These are phyloP conservation scores for Oceanodroma tethys DNA, from an alignment of 2,113 vertebrate species.

Conservation along the genomic window DNA sequence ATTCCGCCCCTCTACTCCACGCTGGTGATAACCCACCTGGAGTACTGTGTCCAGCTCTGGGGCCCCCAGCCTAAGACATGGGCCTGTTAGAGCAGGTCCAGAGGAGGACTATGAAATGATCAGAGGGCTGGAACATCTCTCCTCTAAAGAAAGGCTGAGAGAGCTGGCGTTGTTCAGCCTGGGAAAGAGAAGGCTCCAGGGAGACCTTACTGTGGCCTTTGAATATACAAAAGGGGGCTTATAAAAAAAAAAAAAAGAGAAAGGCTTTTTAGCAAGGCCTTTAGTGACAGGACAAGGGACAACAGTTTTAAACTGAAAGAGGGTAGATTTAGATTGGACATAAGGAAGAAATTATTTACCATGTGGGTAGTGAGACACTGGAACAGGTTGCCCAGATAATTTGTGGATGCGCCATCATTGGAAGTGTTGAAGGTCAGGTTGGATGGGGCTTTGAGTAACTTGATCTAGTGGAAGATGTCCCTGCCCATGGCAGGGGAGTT, in stretches of 20 bases:
- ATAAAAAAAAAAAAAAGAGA: not conserved
- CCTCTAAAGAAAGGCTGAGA: not conserved
- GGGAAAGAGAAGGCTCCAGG: not conserved
- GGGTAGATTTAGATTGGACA: not conserved
- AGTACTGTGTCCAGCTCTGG: not conserved
- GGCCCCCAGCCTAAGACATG: not conserved
- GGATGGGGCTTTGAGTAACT: not conserved
- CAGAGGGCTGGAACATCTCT: not conserved
- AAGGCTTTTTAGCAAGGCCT: not conserved
- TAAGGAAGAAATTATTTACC: not conserved
- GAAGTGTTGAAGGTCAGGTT: not conserved
- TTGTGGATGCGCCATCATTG: fast-evolving
- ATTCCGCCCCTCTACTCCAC: not conserved
- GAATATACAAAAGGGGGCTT: not conserved
- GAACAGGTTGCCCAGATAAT: not conserved
- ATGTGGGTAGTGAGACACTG: not conserved
- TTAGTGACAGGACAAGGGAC: not conserved
- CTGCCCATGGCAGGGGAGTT: not conserved
- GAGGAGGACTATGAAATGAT: not conserved
- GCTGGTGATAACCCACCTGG: not conserved
- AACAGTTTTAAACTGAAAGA: not conserved
- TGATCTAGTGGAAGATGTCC: not conserved
- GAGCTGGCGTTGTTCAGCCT: not conserved
- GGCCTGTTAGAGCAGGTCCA: not conserved
- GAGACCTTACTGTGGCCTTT: not conserved